Conservation (phyloP, 1,140 invertebrate genomes). For the Drosophila cardini region DNA sequence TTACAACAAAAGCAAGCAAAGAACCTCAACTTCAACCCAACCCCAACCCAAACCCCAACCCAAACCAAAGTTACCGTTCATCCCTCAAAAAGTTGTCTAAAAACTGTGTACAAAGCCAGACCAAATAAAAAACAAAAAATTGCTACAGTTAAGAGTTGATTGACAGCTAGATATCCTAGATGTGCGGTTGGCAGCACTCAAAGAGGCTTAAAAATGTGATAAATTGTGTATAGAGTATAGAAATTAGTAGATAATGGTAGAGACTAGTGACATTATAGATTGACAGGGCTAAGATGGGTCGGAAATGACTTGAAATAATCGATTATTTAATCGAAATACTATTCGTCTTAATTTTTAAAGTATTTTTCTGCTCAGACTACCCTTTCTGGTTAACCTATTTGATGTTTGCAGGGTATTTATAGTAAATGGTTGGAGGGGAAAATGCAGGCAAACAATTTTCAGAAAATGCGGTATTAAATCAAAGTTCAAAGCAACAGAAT, state of each 20-base stretch:
- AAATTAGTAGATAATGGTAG: no score
- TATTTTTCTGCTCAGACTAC: not conserved
- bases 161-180: not conserved
- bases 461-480: conserved; percentile 45
- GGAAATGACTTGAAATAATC: no score
- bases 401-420: not conserved
- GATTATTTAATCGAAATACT: no score
- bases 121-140: conserved; percentile 13
- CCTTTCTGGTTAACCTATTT: not conserved
- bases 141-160: not conserved
- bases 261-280: no score
- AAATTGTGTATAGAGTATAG: no score
- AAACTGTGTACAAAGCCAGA: conserved; percentile 18
- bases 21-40: not conserved
- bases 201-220: not conserved
- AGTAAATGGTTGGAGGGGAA: not conserved
- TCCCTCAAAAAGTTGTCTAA: conserved; percentile 36
- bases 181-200: not conserved
- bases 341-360: not conserved
- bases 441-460: conserved; percentile 34
- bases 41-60: not conserved
- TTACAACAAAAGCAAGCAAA: conserved; percentile 34
- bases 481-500: conserved; percentile 39
- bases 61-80: not conserved
- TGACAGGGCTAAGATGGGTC: no score